Percentiles rank a stretch among this genome's conserved stretches.
These are phyloP conservation scores for Pluvialis apricaria DNA, from an alignment of 2,113 vertebrate species.

Conservation along the genomic window DNA sequence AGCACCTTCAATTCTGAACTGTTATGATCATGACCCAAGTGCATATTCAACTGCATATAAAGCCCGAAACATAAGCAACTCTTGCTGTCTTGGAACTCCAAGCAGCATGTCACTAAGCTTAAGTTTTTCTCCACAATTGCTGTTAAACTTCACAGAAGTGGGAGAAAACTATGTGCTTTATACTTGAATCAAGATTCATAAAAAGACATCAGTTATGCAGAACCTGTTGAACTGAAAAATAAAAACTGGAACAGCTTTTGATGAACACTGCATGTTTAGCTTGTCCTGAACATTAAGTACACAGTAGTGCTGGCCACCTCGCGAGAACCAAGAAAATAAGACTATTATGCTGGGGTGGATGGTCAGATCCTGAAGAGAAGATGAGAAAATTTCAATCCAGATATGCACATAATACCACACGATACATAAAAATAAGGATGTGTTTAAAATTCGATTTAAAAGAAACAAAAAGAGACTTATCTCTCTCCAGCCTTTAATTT, in stretches of 20 bases:
- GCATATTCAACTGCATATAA: neutral
- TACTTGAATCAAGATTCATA: neutral
- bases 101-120: neutral
- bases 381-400: neutral
- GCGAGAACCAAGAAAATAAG: neutral
- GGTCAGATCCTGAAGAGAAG: neutral
- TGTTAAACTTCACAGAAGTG: neutral
- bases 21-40: neutral
- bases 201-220: neutral
- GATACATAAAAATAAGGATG: neutral
- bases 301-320: neutral
- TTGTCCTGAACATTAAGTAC: neutral
- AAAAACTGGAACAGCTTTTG: neutral
- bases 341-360: neutral
- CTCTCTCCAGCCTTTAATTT: neutral
- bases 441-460: neutral
- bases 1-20: neutral
- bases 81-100: neutral
- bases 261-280: neutral
- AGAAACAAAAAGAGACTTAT: neutral
- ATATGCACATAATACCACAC: neutral
- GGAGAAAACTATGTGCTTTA: neutral
- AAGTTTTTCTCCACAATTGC: neutral
- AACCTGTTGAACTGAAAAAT: neutral
- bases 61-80: neutral